Percentiles rank a stretch among this genome's conserved stretches.
phyloP scores from a whole-genome alignment of 2,797 vertebrate genomes.

The Pelodytes ibericus region DNA sequence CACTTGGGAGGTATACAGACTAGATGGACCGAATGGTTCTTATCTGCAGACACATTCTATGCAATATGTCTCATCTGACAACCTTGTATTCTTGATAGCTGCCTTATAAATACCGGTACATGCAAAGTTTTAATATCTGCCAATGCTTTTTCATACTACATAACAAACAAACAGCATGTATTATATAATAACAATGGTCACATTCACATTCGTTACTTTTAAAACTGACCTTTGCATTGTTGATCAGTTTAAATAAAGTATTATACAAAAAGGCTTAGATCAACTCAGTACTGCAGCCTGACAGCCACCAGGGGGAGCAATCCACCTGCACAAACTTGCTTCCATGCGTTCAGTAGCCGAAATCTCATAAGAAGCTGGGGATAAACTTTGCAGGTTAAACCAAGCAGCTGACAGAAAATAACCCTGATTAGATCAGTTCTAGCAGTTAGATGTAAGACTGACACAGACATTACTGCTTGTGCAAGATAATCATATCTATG shows the following conservation, averaged over 20 bases:
- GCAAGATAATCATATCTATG: slow-evolving; percentile 57
- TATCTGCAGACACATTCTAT: too few species aligned
- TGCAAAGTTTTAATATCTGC: too few species aligned
- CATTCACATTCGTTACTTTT: too few species aligned
- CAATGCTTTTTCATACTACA: too few species aligned
- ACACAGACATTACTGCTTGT: slow-evolving; percentile 67
- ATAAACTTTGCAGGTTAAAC: slow-evolving; percentile 67
- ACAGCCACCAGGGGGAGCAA: slow-evolving; percentile 94
- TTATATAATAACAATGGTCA: too few species aligned
- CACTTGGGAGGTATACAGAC: too few species aligned
- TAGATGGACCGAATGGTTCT: too few species aligned
- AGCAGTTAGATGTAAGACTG: slow-evolving; percentile 65
- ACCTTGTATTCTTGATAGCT: too few species aligned
- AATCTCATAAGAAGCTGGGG: slow-evolving; percentile 55
- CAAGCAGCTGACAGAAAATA: slow-evolving; percentile 67
- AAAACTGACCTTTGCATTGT: background rate
- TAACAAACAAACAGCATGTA: too few species aligned
- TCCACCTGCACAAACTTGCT: slow-evolving; percentile 74
- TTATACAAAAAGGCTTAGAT: background rate
- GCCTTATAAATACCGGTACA: too few species aligned
- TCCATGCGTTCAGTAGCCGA: slow-evolving; percentile 1
- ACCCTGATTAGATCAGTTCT: slow-evolving; percentile 72
- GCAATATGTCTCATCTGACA: too few species aligned
- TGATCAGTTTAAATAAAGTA: background rate
- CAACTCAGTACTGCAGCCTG: background rate